These are phyloP conservation scores for Schizopygopsis malacanthus DNA, from an alignment of 2,797 vertebrate genomes.

Conservation along the genomic window DNA sequence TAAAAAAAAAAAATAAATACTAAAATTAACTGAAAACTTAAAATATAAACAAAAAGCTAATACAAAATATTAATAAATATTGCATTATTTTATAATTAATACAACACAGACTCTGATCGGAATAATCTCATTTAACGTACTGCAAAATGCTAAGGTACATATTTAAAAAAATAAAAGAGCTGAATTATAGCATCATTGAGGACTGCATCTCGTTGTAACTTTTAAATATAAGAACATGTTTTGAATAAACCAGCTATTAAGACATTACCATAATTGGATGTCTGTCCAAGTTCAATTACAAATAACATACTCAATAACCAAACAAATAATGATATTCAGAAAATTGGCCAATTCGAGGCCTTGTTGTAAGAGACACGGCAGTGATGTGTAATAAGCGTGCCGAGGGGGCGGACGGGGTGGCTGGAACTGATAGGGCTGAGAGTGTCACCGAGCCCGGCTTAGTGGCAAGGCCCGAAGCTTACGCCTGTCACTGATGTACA, in stretches of 20 bases:
- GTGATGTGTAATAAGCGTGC: constrained; percentile 20
- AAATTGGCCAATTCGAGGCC: constrained; percentile 1
- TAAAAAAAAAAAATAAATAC: too few species aligned
- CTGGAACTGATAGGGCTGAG: constrained; percentile 28
- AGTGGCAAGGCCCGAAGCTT: constrained; percentile 64
- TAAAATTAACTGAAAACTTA: neutral
- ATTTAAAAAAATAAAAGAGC: neutral
- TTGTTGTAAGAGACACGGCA: constrained; percentile 3
- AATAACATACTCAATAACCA: constrained; percentile 27
- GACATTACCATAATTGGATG: constrained; percentile 31
- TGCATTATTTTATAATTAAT: neutral
- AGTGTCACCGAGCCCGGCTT: constrained; percentile 30
- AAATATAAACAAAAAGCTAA: neutral
- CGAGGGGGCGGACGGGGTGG: neutral
- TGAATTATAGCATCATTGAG: neutral
- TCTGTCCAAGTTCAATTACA: constrained; percentile 17
- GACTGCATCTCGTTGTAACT: neutral
- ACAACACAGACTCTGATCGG: neutral
- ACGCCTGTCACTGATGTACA: constrained; percentile 80
- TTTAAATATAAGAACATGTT: constrained; percentile 2
- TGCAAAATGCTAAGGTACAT: constrained; percentile 49
- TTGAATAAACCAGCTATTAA: constrained; percentile 35
- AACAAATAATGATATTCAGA: constrained; percentile 28
- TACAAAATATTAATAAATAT: neutral
- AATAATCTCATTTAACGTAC: constrained; percentile 27